These are phyloP conservation scores for Mactra quadrangularis DNA, from an alignment of 1,140 invertebrate species.

Conservation along the genomic window DNA sequence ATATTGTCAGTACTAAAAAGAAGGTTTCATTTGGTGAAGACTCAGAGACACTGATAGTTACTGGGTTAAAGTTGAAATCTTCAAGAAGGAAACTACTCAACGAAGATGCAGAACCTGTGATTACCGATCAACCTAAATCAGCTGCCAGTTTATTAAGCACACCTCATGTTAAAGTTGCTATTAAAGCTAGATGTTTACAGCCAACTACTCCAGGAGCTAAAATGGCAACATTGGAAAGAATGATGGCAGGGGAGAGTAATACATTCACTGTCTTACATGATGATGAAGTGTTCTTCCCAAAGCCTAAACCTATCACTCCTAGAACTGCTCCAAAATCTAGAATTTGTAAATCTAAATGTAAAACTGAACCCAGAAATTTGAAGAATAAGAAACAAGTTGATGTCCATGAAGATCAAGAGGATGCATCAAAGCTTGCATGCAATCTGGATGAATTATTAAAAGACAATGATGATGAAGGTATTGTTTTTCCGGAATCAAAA, in stretches of 20 bases:
- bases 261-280: not conserved
- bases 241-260: slow-evolving; percentile 51
- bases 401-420: slow-evolving; percentile 1
- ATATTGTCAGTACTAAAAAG: not conserved
- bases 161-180: not conserved
- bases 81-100: slow-evolving; percentile 18
- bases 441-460: not conserved
- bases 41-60: not conserved
- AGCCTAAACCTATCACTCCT: slow-evolving; percentile 29
- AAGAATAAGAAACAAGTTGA: slow-evolving; percentile 1
- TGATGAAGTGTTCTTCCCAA: slow-evolving; percentile 18
- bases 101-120: not conserved
- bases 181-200: not conserved
- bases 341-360: not conserved
- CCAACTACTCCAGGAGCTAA: slow-evolving; percentile 9
- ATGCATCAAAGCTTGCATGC: slow-evolving; percentile 5
- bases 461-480: not conserved
- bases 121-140: not conserved
- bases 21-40: slow-evolving; percentile 36
- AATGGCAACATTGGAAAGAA: slow-evolving; percentile 21
- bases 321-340: slow-evolving; percentile 6
- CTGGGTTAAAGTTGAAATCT: slow-evolving; percentile 4
- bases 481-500: not conserved
- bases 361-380: slow-evolving; percentile 36
- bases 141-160: not conserved